Conservation (phyloP, 2,113 vertebrate genomes). For the Puma concolor region DNA sequence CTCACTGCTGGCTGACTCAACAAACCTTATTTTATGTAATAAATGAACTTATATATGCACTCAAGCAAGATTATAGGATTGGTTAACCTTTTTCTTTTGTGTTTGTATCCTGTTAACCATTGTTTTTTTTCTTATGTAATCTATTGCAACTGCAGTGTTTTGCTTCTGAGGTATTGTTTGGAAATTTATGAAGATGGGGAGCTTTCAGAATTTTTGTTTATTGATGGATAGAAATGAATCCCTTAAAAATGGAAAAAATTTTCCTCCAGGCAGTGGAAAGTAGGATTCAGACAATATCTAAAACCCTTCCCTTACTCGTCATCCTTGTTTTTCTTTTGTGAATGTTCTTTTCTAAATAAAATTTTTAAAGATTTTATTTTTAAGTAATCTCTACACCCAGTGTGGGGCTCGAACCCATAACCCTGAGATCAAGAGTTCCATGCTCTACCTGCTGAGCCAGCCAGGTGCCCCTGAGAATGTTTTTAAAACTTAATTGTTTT, state of each 20-base stretch:
- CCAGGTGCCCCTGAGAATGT: not conserved
- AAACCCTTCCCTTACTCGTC: not conserved
- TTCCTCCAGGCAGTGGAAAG: not conserved
- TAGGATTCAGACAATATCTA: not conserved
- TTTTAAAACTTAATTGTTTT: not conserved
- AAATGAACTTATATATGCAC: not conserved
- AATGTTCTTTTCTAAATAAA: not conserved
- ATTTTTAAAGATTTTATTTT: not conserved
- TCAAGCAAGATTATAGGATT: not conserved
- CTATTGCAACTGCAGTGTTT: not conserved
- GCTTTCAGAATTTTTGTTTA: constrained; percentile 48
- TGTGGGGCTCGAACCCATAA: not conserved
- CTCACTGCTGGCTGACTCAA: not conserved
- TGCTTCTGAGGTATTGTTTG: constrained; percentile 54
- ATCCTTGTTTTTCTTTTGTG: not conserved
- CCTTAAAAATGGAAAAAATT: constrained; percentile 35
- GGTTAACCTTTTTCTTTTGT: not conserved
- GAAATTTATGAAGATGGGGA: constrained; percentile 46
- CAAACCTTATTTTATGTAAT: not conserved
- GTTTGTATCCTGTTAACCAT: constrained; percentile 26
- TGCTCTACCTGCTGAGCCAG: not conserved
- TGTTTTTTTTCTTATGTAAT: constrained; percentile 52
- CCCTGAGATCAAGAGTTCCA: not conserved
- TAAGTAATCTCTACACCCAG: not conserved
- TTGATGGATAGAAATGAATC: constrained; percentile 47